A percentile compares a stretch with the other conserved stretches of the same genome.
phyloP scores from a whole-genome alignment of 2,113 vertebrate species.

The Eulemur macaco region DNA sequence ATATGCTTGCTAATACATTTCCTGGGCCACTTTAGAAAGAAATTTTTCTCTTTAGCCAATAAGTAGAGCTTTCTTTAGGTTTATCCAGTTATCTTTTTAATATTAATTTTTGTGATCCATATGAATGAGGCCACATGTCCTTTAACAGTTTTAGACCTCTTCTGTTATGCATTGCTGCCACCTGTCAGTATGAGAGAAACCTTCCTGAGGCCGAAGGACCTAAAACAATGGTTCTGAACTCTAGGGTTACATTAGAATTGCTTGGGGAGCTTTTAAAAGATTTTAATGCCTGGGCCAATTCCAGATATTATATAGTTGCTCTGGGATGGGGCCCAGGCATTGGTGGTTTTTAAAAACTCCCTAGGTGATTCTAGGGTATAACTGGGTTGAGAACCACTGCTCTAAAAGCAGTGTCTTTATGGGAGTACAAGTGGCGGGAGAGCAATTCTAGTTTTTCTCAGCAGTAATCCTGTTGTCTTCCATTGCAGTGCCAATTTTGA shows the following conservation, averaged over 20 bases:
- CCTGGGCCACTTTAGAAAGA: neutral
- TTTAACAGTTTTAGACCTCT: neutral
- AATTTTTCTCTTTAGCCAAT: neutral
- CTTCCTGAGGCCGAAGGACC: neutral
- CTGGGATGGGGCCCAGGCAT: neutral
- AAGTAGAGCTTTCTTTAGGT: neutral
- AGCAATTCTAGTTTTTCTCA: neutral
- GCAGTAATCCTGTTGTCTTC: neutral
- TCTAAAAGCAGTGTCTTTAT: neutral
- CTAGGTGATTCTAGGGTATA: neutral
- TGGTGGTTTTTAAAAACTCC: neutral
- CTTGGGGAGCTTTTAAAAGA: neutral
- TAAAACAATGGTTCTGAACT: neutral
- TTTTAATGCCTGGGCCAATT: neutral
- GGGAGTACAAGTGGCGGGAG: neutral
- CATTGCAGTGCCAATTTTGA: neutral
- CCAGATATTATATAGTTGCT: neutral
- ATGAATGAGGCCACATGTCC: neutral
- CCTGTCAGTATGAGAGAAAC: neutral
- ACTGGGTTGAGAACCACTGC: neutral
- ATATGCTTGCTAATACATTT: neutral
- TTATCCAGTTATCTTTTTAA: neutral
- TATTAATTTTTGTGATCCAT: neutral
- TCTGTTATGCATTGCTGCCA: neutral
- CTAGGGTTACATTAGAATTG: neutral